A percentile compares a stretch with the other conserved stretches of the same genome.
phyloP scores from a whole-genome alignment of 2,888 invertebrate species.

The Electrophaes corylata region DNA sequence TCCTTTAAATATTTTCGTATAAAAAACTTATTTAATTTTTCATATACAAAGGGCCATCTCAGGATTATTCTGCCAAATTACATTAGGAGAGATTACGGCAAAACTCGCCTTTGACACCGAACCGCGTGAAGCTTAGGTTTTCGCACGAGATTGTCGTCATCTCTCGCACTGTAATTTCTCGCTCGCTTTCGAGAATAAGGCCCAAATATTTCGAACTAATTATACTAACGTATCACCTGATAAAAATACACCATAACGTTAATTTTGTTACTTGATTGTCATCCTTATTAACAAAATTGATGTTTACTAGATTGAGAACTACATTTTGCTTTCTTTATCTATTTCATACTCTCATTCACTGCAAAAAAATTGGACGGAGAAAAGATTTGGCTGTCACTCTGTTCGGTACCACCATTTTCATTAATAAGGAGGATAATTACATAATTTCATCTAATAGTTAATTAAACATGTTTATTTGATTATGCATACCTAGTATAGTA shows the following conservation, averaged over 20 bases:
- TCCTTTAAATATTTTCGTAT: too few relatives aligned
- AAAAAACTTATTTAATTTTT: too few relatives aligned
- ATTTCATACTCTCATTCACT: too few relatives aligned
- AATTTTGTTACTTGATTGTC: neutral
- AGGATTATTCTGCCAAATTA: too few relatives aligned
- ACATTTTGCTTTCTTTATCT: neutral
- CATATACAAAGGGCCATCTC: too few relatives aligned
- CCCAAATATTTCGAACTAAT: neutral
- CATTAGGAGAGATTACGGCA: neutral
- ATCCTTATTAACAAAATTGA: neutral
- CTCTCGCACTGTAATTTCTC: neutral
- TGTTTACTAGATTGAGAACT: neutral
- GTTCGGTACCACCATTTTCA: neutral
- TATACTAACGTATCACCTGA: neutral
- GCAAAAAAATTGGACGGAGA: neutral
- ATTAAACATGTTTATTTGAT: constrained; percentile 4
- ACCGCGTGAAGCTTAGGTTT: too few relatives aligned
- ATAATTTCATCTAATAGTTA: constrained; percentile 6
- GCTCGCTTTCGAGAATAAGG: neutral
- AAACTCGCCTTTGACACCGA: neutral
- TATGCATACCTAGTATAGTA: too few relatives aligned
- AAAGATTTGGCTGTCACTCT: neutral
- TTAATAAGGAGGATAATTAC: neutral
- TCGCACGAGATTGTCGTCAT: neutral
- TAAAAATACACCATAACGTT: neutral